Evolutionary conservation across 2,888 invertebrate species (phyloP).

Genomic region (Caenorhabditis doughertyi): DNA sequence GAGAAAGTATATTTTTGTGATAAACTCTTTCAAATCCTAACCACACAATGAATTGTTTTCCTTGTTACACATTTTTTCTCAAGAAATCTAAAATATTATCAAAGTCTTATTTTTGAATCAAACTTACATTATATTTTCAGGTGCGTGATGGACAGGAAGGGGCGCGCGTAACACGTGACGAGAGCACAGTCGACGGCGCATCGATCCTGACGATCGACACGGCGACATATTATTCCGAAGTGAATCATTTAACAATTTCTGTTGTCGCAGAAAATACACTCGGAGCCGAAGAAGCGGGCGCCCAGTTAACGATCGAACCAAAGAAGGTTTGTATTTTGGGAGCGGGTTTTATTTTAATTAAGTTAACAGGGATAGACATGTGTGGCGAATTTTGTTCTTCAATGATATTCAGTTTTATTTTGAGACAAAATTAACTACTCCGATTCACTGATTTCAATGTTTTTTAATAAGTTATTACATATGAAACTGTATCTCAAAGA

Average conservation of each 20-base stretch:
- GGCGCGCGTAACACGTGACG: constrained; percentile 68
- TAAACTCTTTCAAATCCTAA: no score
- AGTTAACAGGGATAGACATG: constrained; percentile 20
- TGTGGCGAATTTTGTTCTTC: background rate
- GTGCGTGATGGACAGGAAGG: constrained; percentile 78
- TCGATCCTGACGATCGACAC: constrained; percentile 77
- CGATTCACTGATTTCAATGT: background rate
- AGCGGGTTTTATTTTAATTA: background rate
- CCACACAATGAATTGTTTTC: no score
- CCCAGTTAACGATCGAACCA: constrained; percentile 71
- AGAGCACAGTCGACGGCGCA: constrained; percentile 67
- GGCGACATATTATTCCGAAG: constrained; percentile 64
- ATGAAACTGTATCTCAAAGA: background rate
- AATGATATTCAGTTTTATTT: background rate
- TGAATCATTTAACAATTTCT: constrained; percentile 69
- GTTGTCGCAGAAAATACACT: constrained; percentile 78
- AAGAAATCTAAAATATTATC: background rate
- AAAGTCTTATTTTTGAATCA: background rate
- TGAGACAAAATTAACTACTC: background rate
- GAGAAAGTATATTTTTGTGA: no score
- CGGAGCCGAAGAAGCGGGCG: constrained; percentile 79
- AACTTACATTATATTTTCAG: constrained; percentile 54
- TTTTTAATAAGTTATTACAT: background rate
- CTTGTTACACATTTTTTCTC: background rate
- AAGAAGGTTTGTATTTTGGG: constrained; percentile 60